Conservation (phyloP, 2,888 invertebrate species). For the Dioctria linearis region DNA sequence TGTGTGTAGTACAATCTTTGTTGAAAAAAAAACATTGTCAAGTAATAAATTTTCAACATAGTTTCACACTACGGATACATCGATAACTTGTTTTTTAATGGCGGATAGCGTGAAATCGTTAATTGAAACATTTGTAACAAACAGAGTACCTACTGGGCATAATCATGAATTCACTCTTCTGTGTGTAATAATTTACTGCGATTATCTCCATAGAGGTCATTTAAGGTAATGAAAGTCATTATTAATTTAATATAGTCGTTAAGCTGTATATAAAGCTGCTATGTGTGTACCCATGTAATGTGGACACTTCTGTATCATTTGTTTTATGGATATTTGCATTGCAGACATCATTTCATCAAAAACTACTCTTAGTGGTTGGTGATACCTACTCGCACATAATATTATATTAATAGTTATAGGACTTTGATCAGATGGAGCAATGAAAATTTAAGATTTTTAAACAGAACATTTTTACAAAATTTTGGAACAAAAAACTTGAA, state of each 20-base stretch:
- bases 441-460: no score
- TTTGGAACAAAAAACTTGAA: no score
- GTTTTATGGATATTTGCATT: constrained; percentile 4
- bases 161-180: constrained; percentile 24
- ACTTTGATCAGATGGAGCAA: no score
- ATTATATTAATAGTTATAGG: no score
- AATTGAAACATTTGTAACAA: constrained; percentile 40
- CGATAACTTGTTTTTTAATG: not conserved
- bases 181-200: constrained; percentile 10
- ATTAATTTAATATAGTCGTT: constrained; percentile 30
- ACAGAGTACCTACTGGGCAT: constrained; percentile 1
- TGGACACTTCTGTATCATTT: constrained; percentile 1
- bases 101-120: constrained; percentile 2
- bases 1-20: not conserved
- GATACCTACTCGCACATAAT: not conserved
- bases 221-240: constrained; percentile 21
- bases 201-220: constrained; percentile 14
- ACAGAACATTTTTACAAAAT: no score
- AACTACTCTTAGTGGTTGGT: not conserved
- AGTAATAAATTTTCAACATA: constrained; percentile 25
- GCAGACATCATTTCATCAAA: no score
- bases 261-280: no score
- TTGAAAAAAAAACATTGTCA: constrained; percentile 11
- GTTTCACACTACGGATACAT: no score
- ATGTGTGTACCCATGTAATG: constrained; percentile 7